phyloP scores from a whole-genome alignment of 2,888 invertebrate genomes.

The Macaria notata region DNA sequence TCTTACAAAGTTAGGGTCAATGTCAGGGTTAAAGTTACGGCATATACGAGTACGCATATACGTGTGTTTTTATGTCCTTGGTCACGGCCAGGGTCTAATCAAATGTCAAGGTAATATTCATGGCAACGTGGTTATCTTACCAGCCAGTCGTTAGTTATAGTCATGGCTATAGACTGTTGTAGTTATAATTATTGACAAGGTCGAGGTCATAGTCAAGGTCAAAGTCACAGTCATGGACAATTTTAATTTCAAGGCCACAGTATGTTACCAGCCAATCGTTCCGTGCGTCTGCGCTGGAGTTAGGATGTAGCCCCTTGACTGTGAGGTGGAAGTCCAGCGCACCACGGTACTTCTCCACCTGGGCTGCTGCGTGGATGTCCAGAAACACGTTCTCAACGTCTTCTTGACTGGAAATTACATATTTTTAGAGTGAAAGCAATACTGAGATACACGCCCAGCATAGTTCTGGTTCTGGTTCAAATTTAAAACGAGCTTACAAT shows the following conservation, averaged over 20 bases:
- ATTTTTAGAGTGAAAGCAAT: background rate
- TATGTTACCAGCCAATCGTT: constrained; percentile 48
- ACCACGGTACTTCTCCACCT: constrained; percentile 44
- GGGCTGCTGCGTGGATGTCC: constrained; percentile 51
- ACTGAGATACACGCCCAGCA: background rate
- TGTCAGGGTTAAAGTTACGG: background rate
- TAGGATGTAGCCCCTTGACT: constrained; percentile 50
- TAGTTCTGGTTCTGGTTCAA: background rate
- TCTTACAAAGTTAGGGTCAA: background rate
- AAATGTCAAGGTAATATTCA: constrained; percentile 13
- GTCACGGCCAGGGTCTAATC: background rate
- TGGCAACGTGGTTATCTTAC: background rate
- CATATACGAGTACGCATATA: too few species aligned
- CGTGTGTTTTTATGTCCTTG: background rate
- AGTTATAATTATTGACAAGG: background rate
- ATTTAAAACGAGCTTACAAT: too few species aligned
- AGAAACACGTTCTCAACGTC: constrained; percentile 48
- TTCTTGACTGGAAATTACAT: constrained; percentile 34
- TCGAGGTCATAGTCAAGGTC: too few species aligned
- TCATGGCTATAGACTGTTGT: background rate
- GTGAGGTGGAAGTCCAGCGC: constrained; percentile 50
- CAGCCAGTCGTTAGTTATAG: constrained; percentile 47
- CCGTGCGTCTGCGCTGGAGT: constrained; percentile 30
- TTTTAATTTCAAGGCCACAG: too few species aligned
- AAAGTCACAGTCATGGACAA: background rate